Evolutionary conservation across 1,140 invertebrate species (phyloP).

Genomic region (Lepidurus arcticus): DNA sequence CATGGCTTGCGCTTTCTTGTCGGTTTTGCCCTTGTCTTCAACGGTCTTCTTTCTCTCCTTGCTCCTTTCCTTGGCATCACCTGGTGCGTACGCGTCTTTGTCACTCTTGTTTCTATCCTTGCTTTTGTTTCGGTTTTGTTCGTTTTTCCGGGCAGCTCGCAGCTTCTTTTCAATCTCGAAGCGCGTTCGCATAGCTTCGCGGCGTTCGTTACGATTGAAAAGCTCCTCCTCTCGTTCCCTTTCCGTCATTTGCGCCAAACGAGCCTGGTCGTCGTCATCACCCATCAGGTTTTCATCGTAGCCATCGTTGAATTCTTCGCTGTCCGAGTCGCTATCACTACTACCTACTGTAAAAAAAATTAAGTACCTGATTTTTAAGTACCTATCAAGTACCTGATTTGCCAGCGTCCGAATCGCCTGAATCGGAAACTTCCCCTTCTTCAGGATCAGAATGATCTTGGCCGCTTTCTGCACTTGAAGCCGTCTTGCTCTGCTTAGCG

Average conservation of each 20-base stretch:
- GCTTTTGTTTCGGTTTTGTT: conserved; percentile 55
- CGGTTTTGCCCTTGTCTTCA: conserved; percentile 72
- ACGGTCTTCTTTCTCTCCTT: conserved; percentile 89
- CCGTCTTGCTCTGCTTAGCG: conserved; percentile 50
- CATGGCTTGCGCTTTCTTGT: conserved; percentile 87
- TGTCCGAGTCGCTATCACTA: conserved; percentile 46
- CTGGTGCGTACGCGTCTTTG: conserved; percentile 49
- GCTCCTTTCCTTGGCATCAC: conserved; percentile 69
- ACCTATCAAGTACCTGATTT: neutral
- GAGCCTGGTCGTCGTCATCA: conserved; percentile 86
- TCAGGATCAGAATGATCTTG: conserved; percentile 51
- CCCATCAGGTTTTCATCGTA: conserved; percentile 97
- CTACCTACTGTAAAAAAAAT: neutral
- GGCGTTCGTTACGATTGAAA: conserved; percentile 88
- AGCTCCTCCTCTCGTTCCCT: conserved; percentile 96
- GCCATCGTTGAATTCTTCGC: conserved; percentile 70
- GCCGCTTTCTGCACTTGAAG: conserved; percentile 52
- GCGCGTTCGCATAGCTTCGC: conserved; percentile 84
- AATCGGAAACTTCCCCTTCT: conserved; percentile 43
- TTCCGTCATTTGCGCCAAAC: conserved; percentile 87
- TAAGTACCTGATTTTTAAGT: neutral
- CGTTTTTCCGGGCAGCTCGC: conserved; percentile 73
- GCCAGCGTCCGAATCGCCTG: neutral
- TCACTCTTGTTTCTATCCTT: conserved; percentile 48
- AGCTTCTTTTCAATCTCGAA: conserved; percentile 97